Conservation (phyloP, 2,797 vertebrate species). For the Streptopelia turtur region DNA sequence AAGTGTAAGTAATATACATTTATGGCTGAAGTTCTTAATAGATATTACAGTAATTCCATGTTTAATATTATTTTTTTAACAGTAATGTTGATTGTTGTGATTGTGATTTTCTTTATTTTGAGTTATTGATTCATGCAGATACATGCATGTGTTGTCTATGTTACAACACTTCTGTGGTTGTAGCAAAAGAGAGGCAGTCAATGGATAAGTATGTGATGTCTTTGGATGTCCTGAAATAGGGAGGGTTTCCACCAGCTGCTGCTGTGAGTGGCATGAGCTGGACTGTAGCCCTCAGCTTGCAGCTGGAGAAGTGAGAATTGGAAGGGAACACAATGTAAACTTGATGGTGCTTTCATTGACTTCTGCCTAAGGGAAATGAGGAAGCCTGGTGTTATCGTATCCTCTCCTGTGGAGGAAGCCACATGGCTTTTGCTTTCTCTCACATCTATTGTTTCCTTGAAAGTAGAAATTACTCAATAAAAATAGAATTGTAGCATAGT, state of each 20-base stretch:
- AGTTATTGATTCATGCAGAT: neutral
- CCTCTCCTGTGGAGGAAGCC: neutral
- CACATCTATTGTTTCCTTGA: neutral
- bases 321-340: neutral
- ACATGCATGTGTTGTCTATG: neutral
- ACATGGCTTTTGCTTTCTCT: neutral
- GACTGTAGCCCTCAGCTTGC: neutral
- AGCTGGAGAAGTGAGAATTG: neutral
- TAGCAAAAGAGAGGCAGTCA: neutral
- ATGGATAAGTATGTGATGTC: neutral
- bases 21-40: neutral
- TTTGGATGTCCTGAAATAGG: neutral
- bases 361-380: neutral
- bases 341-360: neutral
- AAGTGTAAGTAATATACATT: neutral
- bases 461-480: neutral
- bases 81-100: neutral
- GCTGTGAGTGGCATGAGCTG: neutral
- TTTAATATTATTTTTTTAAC: neutral
- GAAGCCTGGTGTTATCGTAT: rapidly evolving
- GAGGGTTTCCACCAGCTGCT: neutral
- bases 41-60: neutral
- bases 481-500: neutral
- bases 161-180: neutral
- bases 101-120: neutral